Percentiles rank a stretch among this genome's conserved stretches.
phyloP scores from a whole-genome alignment of 2,113 vertebrate genomes.

The Micromys minutus region DNA sequence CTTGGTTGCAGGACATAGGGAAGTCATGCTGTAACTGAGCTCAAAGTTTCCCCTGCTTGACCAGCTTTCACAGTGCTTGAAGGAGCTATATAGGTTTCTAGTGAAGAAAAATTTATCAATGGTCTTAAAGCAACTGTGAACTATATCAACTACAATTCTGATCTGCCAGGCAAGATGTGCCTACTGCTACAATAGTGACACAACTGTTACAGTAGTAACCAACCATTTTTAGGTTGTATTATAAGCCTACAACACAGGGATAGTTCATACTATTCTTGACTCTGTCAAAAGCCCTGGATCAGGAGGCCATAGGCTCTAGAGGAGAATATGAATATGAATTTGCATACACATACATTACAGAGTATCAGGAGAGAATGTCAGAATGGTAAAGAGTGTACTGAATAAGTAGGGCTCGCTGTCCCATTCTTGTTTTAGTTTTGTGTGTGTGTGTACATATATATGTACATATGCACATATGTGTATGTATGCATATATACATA shows the following conservation, averaged over 20 bases:
- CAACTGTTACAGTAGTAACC: background rate
- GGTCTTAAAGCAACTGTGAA: background rate
- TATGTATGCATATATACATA: background rate
- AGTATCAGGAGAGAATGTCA: background rate
- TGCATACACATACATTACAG: no score
- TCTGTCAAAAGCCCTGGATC: background rate
- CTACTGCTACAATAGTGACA: no score
- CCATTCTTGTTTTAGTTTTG: constrained; percentile 29
- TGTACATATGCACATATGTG: background rate
- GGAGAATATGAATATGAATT: background rate
- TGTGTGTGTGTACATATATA: background rate
- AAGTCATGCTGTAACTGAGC: background rate
- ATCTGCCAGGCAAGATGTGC: background rate
- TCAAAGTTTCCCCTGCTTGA: background rate
- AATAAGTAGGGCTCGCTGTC: background rate
- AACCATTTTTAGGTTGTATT: background rate
- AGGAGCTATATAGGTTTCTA: background rate
- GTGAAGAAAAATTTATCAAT: background rate
- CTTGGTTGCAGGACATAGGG: background rate
- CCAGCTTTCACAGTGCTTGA: no score
- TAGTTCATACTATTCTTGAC: background rate
- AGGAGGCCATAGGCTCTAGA: background rate
- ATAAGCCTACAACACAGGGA: background rate
- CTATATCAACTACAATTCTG: background rate
- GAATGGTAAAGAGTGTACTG: background rate